Evolutionary conservation across 2,113 vertebrate species (phyloP).

Genomic region (Hippocampus barbouri): DNA sequence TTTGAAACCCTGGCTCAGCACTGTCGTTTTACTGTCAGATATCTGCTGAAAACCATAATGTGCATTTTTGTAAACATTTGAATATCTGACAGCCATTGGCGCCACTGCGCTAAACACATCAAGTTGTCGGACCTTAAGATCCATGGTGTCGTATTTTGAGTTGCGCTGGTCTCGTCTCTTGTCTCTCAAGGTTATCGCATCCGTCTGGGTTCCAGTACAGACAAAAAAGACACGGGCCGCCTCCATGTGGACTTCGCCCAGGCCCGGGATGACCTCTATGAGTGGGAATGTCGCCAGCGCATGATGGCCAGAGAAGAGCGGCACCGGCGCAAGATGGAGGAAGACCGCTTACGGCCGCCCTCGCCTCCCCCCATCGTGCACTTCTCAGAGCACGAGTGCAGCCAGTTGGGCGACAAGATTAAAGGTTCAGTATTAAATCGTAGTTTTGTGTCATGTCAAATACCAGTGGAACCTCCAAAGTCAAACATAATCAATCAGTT

Average conservation of each 20-base stretch:
- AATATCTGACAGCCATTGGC: not conserved
- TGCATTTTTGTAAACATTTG: not conserved
- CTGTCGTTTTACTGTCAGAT: constrained; percentile 3
- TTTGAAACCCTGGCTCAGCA: not conserved
- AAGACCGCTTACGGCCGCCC: constrained; percentile 82
- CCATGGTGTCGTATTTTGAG: not conserved
- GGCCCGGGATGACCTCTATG: constrained; percentile 92
- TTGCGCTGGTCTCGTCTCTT: not conserved
- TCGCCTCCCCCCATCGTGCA: constrained; percentile 91
- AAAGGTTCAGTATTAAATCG: constrained; percentile 75
- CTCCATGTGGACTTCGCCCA: constrained; percentile 95
- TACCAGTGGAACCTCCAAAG: not conserved
- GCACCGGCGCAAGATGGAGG: constrained; percentile 84
- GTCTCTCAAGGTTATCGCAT: constrained; percentile 83
- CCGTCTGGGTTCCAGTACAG: constrained; percentile 90
- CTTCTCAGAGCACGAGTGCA: constrained; percentile 92
- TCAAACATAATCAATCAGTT: not conserved
- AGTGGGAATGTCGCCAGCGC: constrained; percentile 94
- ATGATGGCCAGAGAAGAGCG: constrained; percentile 91
- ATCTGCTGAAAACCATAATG: not conserved
- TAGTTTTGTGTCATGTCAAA: not conserved
- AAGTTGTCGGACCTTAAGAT: constrained; percentile 4
- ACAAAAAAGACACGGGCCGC: constrained; percentile 91
- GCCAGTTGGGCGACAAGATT: constrained; percentile 88
- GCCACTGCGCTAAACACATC: not conserved